Evolutionary conservation across 1,140 invertebrate genomes (phyloP), one percentile per base, ranked within the genome.

Genomic region (Drosophila nigrodunni): DNA sequence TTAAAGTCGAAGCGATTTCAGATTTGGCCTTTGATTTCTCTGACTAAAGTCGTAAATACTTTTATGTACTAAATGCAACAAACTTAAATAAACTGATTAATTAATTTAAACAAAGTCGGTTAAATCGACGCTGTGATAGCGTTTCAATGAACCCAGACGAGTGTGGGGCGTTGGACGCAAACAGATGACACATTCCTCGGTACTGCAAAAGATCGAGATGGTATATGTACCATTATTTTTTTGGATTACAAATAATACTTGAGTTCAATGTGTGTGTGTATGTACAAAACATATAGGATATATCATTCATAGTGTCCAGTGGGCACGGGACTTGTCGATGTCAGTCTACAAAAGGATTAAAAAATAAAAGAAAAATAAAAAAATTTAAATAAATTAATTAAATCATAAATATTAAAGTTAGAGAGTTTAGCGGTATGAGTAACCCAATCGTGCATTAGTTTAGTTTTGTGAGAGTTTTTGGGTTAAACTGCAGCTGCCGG

Each of bases 131-230:
- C 85, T 90, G 50, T 78, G 86, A 59, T 67, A 86, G 3, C 83
- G 86, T 57, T 89, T 79, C n/a, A 89, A 50, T 8, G 90, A 82
- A 8, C 74, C 78, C 58, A 77, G 37, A 2, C 80, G 57, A 2
- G 80, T 82, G 13, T 80, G 64, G 5, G 82, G 77, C 49, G 87
- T 75, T 37, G 90, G 87, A 2, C 82, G 68, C 47, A 92, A 41
- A 15, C 81, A 92, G 67, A 92, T 87, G 30, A 92, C 74, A 60
- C 88, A 92, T 65, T 92, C 90, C 73, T 92, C 90, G 55, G 90
- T 92, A 55, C 90, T 92, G 79, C 21, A 90, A 87, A 11, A 68
- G 46, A 60, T 54, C n/a, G 70, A 74, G 52, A 57, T 58, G 43
- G 8, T 30, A 10, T 37, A 62, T 39, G 25, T 54, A 8, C 15